Conservation (phyloP, 2,113 vertebrate species). For the Podiceps cristatus region DNA sequence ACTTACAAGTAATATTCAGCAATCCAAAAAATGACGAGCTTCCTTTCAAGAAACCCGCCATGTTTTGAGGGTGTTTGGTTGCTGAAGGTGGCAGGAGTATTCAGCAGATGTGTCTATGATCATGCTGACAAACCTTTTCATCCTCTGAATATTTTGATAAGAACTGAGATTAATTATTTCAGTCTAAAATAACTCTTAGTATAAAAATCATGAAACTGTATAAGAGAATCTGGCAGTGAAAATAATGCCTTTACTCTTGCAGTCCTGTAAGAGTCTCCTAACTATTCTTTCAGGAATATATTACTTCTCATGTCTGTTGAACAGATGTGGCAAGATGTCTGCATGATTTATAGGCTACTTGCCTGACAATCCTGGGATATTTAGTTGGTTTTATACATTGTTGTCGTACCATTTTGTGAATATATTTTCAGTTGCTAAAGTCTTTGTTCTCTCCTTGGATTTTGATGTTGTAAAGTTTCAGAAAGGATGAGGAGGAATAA, state of each 20-base stretch:
- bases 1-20: background rate
- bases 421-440: conserved; percentile 55
- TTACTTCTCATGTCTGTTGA: conserved; percentile 45
- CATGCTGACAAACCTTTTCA: background rate
- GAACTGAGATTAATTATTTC: background rate
- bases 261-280: conserved; percentile 9
- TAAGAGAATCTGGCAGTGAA: conserved; percentile 28
- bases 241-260: conserved; percentile 37
- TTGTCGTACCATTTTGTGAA: conserved; percentile 3
- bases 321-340: background rate
- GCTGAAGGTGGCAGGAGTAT: background rate
- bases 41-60: background rate
- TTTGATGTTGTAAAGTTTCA: background rate
- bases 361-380: background rate
- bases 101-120: background rate
- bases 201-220: conserved; percentile 47
- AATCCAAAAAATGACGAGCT: background rate
- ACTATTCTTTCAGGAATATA: conserved; percentile 25
- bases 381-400: conserved; percentile 8
- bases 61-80: background rate
- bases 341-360: conserved; percentile 60
- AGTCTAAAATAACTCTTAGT: background rate
- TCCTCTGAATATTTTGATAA: background rate
- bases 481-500: background rate
- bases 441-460: conserved; percentile 14